Evolutionary conservation across 2,888 invertebrate species (phyloP).

Genomic region (Automeris io): DNA sequence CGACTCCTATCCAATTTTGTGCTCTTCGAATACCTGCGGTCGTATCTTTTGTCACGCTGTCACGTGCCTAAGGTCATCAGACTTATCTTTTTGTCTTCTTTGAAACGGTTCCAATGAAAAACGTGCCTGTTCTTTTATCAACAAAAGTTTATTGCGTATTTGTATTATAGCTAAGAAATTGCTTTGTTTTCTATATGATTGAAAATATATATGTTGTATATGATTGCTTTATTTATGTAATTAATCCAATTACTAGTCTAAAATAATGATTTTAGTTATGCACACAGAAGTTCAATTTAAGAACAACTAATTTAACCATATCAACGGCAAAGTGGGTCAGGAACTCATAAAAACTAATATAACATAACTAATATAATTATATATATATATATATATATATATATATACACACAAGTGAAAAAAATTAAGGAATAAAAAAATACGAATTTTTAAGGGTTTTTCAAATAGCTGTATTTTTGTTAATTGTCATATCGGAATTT

Average conservation of each 20-base stretch:
- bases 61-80: conserved; percentile 47
- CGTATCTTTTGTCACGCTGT: conserved; percentile 63
- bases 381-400: no score
- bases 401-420: no score
- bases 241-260: conserved; percentile 9
- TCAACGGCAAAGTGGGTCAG: no score
- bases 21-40: conserved; percentile 58
- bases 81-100: conserved; percentile 43
- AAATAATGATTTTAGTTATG: no score
- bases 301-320: no score
- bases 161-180: neutral
- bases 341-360: no score
- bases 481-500: no score
- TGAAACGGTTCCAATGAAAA: conserved; percentile 39
- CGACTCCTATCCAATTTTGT: conserved; percentile 71
- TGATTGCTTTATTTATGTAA: conserved; percentile 6
- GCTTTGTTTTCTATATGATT: neutral
- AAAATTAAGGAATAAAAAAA: no score
- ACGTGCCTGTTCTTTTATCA: conserved; percentile 44
- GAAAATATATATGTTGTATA: neutral
- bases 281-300: no score
- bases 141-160: conserved; percentile 28
- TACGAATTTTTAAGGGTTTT: no score
- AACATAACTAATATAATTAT: no score
- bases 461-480: no score